Conservation (phyloP, 2,113 vertebrate species). For the Rhabdomys dilectus region DNA sequence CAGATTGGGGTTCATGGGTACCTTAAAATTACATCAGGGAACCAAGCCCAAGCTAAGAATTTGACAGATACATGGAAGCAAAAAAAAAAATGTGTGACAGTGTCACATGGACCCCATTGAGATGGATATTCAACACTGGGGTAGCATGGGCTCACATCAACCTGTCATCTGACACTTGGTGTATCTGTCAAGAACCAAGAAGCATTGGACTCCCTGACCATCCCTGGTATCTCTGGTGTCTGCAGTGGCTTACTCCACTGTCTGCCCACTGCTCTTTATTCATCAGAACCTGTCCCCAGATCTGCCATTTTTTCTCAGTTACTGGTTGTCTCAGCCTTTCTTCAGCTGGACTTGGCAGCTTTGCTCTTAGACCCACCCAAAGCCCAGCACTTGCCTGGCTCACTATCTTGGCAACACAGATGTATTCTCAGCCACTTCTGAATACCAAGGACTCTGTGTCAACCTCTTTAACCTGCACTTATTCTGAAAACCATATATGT, state of each 20-base stretch:
- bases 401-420: not conserved
- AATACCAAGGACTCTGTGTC: not conserved
- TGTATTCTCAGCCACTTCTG: not conserved
- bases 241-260: not conserved
- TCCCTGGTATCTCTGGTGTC: not conserved
- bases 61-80: not conserved
- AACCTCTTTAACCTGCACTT: not conserved
- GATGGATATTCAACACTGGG: not conserved
- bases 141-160: not conserved
- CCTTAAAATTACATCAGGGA: not conserved
- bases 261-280: not conserved
- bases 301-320: not conserved
- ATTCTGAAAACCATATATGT: not conserved
- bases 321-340: not conserved
- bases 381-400: not conserved
- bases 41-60: not conserved
- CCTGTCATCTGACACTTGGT: not conserved
- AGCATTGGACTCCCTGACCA: not conserved
- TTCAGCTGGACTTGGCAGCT: not conserved
- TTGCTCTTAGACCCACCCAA: not conserved
- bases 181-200: not conserved
- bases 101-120: not conserved
- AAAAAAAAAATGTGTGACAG: not conserved
- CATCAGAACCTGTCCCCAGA: not conserved
- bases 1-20: not conserved